phyloP scores from a whole-genome alignment of 2,888 invertebrate genomes.

The Proisotoma minuta region DNA sequence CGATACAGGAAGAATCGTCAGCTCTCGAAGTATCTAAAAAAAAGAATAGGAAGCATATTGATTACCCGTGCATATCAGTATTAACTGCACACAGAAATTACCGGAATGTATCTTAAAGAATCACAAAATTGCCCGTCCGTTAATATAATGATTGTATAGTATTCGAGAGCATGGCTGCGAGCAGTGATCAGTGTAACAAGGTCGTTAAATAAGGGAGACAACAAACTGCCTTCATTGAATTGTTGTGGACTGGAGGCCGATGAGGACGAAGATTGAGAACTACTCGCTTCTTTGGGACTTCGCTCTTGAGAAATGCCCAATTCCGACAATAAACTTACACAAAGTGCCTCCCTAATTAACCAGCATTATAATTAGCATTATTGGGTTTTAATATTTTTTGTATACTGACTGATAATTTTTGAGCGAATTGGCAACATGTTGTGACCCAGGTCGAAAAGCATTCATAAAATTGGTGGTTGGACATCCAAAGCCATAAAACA shows the following conservation, averaged over 20 bases:
- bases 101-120: slow-evolving; percentile 27
- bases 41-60: not conserved
- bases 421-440: slow-evolving; percentile 20
- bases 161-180: slow-evolving; percentile 32
- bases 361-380: too few relatives aligned
- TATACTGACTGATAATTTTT: slow-evolving; percentile 30
- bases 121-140: slow-evolving; percentile 39
- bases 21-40: slow-evolving; percentile 23
- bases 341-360: slow-evolving; percentile 27
- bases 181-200: slow-evolving; percentile 30
- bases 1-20: slow-evolving; percentile 34
- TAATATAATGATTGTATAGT: slow-evolving; percentile 37
- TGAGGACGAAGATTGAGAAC: slow-evolving; percentile 3
- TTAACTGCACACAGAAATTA: not conserved
- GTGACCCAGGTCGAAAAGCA: slow-evolving; percentile 28
- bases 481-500: slow-evolving; percentile 36
- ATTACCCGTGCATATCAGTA: not conserved
- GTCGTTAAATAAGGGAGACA: slow-evolving; percentile 31
- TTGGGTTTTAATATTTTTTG: not conserved
- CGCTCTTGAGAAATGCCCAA: slow-evolving; percentile 10
- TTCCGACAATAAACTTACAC: slow-evolving; percentile 23
- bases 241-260: slow-evolving; percentile 1
- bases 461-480: slow-evolving; percentile 20
- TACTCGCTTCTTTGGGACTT: slow-evolving; percentile 8
- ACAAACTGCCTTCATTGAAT: slow-evolving; percentile 6